phyloP scores from a whole-genome alignment of 2,113 vertebrate genomes.

The Seriola aureovittata region DNA sequence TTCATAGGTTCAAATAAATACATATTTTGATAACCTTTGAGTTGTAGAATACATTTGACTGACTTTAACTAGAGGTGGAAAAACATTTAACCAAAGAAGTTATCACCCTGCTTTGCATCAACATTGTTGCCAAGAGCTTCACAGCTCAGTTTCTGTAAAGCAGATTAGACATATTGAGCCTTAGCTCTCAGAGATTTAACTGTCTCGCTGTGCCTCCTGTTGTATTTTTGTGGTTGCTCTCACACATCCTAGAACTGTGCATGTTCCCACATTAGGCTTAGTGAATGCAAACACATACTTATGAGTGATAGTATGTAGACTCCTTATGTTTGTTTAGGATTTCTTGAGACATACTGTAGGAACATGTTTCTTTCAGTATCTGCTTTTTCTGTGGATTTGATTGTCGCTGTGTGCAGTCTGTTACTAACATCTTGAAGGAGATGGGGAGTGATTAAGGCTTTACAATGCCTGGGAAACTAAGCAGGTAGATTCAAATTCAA shows the following conservation, averaged over 20 bases:
- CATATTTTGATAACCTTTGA: not conserved
- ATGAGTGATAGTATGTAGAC: not conserved
- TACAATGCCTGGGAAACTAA: slow-evolving; percentile 33
- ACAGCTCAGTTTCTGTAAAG: slow-evolving; percentile 44
- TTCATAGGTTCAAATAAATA: not conserved
- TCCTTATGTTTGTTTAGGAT: slow-evolving; percentile 15
- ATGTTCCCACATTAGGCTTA: not conserved
- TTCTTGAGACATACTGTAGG: not conserved
- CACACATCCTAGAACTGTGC: not conserved
- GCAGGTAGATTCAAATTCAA: slow-evolving; percentile 37
- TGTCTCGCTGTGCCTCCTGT: slow-evolving; percentile 18
- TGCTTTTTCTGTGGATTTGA: slow-evolving; percentile 3
- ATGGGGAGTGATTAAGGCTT: slow-evolving; percentile 19
- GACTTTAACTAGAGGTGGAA: not conserved
- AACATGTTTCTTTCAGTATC: not conserved
- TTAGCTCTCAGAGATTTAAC: slow-evolving; percentile 36
- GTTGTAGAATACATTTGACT: not conserved
- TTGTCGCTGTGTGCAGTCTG: slow-evolving; percentile 18
- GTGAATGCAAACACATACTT: slow-evolving; percentile 20
- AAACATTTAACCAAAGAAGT: not conserved
- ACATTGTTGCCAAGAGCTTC: slow-evolving; percentile 10
- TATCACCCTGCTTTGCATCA: not conserved
- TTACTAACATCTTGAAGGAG: slow-evolving; percentile 23
- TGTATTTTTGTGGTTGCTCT: slow-evolving; percentile 11
- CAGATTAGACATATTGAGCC: slow-evolving; percentile 41